A percentile compares a stretch with the other conserved stretches of the same genome.
Conservation (phyloP, 2,888 invertebrate genomes). For the Sipha maydis region DNA sequence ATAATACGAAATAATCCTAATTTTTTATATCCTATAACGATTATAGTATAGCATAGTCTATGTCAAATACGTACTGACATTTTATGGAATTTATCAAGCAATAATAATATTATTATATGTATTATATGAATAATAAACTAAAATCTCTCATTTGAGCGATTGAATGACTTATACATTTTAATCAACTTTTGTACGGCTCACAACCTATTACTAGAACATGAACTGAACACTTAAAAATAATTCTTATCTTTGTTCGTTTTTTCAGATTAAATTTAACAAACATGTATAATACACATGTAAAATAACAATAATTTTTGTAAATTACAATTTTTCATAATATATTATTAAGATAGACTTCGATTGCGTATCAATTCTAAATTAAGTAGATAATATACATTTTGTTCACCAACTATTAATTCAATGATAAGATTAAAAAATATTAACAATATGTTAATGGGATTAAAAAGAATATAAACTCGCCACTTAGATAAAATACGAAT, state of each 20-base stretch:
- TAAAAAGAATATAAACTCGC: not conserved
- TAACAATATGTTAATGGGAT: not conserved
- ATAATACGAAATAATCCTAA: not conserved
- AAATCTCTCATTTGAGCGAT: not conserved
- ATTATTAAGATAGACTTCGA: not conserved
- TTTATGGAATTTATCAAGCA: not conserved
- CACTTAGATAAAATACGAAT: not conserved
- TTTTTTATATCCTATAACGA: not conserved
- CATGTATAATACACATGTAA: conserved; percentile 27
- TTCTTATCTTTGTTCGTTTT: conserved; percentile 24
- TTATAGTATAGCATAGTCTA: too few relatives aligned
- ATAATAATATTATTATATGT: too few relatives aligned
- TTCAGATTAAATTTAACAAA: conserved; percentile 13
- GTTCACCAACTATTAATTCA: conserved; percentile 1
- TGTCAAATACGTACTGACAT: not conserved
- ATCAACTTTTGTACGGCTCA: conserved; percentile 43
- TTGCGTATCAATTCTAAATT: conserved; percentile 16
- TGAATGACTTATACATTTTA: not conserved
- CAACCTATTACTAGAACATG: conserved; percentile 21
- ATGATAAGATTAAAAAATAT: not conserved
- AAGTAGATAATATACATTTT: not conserved
- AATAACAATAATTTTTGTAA: conserved; percentile 24
- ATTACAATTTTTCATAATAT: not conserved
- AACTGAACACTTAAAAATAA: conserved; percentile 21
- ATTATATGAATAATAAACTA: not conserved